These are phyloP conservation scores for Silurus aristotelis DNA, from an alignment of 2,797 vertebrate genomes.

Conservation along the genomic window DNA sequence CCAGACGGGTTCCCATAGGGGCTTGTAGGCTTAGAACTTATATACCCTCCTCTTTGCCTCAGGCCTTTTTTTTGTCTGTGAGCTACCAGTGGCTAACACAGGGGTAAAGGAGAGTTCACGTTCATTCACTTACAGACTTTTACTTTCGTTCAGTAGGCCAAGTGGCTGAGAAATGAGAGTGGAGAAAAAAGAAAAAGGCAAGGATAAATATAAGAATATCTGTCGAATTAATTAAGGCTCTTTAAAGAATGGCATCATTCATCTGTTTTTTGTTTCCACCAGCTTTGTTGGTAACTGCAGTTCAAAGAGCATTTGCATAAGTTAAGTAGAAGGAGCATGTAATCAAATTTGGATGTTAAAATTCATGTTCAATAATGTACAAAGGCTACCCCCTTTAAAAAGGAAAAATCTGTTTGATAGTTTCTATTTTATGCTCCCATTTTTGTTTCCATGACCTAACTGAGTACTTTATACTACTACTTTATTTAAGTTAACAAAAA, in stretches of 20 bases:
- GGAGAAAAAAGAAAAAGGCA: slow-evolving; percentile 23
- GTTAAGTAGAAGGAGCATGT: neutral
- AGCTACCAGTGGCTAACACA: slow-evolving; percentile 63
- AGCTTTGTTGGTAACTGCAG: neutral
- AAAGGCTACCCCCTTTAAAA: neutral
- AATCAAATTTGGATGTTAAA: neutral
- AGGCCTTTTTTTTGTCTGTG: slow-evolving; percentile 69
- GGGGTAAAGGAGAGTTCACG: slow-evolving; percentile 65
- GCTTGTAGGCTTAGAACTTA: slow-evolving; percentile 67
- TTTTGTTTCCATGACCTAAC: neutral
- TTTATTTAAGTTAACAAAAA: neutral
- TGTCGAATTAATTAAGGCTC: neutral
- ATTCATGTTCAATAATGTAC: neutral
- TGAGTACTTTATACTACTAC: neutral
- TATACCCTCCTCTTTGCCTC: slow-evolving; percentile 62
- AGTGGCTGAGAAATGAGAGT: slow-evolving; percentile 27
- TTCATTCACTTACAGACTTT: slow-evolving; percentile 62
- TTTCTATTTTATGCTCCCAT: neutral
- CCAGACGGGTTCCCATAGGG: slow-evolving; percentile 59
- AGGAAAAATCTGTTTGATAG: neutral
- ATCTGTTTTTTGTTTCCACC: neutral
- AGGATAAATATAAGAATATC: neutral
- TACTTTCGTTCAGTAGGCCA: slow-evolving; percentile 64
- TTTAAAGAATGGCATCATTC: slow-evolving; percentile 1
- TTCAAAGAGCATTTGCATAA: slow-evolving; percentile 1